These are phyloP conservation scores for Phalera bucephala DNA, from an alignment of 2,888 invertebrate species.

Conservation along the genomic window DNA sequence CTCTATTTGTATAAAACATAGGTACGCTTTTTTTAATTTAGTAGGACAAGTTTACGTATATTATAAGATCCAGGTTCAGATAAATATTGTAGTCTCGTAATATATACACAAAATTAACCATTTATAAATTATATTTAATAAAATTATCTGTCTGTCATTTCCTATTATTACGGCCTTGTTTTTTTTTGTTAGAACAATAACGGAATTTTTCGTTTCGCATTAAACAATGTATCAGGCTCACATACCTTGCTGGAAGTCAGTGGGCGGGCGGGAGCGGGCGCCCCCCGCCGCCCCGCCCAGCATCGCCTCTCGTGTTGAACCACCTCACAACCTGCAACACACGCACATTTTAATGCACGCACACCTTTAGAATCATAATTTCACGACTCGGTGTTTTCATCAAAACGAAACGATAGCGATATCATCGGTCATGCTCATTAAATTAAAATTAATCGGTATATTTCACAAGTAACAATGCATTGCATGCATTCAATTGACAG, in stretches of 20 bases:
- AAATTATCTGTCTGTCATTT: too few relatives aligned
- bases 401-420: slow-evolving; percentile 22
- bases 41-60: too few relatives aligned
- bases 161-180: too few relatives aligned
- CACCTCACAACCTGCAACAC: slow-evolving; percentile 70
- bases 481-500: slow-evolving; percentile 3
- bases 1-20: too few relatives aligned
- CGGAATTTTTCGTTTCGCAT: background rate
- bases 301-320: slow-evolving; percentile 70
- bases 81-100: too few relatives aligned
- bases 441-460: slow-evolving; percentile 2
- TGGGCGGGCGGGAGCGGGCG: slow-evolving; percentile 82
- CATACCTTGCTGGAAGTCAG: slow-evolving; percentile 78
- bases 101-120: too few relatives aligned
- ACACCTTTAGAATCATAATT: slow-evolving; percentile 8
- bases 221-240: slow-evolving; percentile 46
- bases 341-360: slow-evolving; percentile 11
- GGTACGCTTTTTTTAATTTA: too few relatives aligned
- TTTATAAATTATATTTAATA: too few relatives aligned
- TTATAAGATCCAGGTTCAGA: too few relatives aligned
- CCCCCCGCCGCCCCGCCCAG: slow-evolving; percentile 83
- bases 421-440: slow-evolving; percentile 19
- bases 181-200: too few relatives aligned
- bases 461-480: slow-evolving; percentile 2
- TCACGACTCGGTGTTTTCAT: slow-evolving; percentile 28